Base-by-base conservation (phyloP, 1,140 invertebrate species). In the Heliothis subflexa region DNA sequence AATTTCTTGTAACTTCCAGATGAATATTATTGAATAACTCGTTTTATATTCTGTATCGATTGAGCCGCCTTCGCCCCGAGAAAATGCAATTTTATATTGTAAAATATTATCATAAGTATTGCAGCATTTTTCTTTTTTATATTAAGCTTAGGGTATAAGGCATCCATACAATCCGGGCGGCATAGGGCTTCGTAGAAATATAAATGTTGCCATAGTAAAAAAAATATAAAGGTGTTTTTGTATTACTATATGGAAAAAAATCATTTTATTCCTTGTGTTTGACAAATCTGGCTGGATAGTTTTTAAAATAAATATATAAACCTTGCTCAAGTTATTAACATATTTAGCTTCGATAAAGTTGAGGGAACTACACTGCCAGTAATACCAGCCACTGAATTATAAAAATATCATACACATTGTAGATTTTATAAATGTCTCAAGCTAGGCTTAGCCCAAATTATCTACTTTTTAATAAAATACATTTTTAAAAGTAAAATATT, bases 131-230 rank as follows among this genome's bases (percentile, higher is more conserved):
- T 81, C 80, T 68, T 86, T 83, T 82, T 88, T 89, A 77, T 70
- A 83, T 81, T 89, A 90, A 86, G 87, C 85, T 87, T 89, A 91
- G 88, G 80, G 81, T 90, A 33, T 33, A 88, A 89, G 86, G 75
- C 79, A 78, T 79, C 78, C 78, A 83, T 82, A 83, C 73, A 85
- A 77, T 77, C 75, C 59, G 55, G 79, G 70, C 78, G 78, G 79
- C 83, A 84, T 83, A 79, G 85, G 84, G 87, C 85, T 87, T 89
- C 81, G 85, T 86, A 87, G 85, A 82, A 82, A 82, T 86, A 84
- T 87, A 73, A 89, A 87, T 87, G 92, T 91, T 93, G 92, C 92
- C 92, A 92, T 93, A 91, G 88, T 83, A 81, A 82, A 85, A 85
- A 86, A 88, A 80, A n/a, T 70, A 75, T 54, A 64, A 76, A 83